phyloP scores from a whole-genome alignment of 1,140 invertebrate genomes.

The Camponotus floridanus region DNA sequence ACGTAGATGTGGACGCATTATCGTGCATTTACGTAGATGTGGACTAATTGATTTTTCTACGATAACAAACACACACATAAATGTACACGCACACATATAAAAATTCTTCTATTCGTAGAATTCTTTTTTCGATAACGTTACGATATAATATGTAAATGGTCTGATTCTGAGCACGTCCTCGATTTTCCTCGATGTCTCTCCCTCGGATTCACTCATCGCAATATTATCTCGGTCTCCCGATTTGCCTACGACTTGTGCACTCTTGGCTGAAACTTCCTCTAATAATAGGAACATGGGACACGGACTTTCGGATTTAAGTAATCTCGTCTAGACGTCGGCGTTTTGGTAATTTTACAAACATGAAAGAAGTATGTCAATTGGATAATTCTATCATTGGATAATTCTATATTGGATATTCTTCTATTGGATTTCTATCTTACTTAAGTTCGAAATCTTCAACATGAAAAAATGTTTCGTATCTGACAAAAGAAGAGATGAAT shows the following conservation, averaged over 20 bases:
- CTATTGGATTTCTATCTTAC: background rate
- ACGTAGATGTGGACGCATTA: background rate
- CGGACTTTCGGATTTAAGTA: slow-evolving; percentile 18
- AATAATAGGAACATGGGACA: slow-evolving; percentile 41
- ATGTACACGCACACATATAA: too few relatives aligned
- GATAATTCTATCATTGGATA: too few relatives aligned
- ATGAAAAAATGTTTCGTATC: background rate
- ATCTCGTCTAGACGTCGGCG: background rate
- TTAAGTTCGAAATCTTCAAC: background rate
- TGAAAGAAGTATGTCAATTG: background rate
- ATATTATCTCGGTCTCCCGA: slow-evolving; percentile 16
- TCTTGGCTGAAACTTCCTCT: slow-evolving; percentile 43
- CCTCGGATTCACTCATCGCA: slow-evolving; percentile 25
- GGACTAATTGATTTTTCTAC: slow-evolving; percentile 31
- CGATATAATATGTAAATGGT: background rate
- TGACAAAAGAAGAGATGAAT: background rate
- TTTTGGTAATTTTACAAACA: slow-evolving; percentile 1
- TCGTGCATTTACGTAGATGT: too few relatives aligned
- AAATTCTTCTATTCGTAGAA: too few relatives aligned
- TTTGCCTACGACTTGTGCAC: slow-evolving; percentile 4
- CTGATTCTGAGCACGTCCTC: background rate
- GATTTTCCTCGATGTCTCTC: background rate
- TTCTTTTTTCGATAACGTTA: background rate
- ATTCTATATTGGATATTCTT: too few relatives aligned
- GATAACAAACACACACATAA: slow-evolving; percentile 14